Evolutionary conservation across 2,888 invertebrate species (phyloP), one percentile per base, ranked within the genome.

Genomic region (Volucella bombylans): DNA sequence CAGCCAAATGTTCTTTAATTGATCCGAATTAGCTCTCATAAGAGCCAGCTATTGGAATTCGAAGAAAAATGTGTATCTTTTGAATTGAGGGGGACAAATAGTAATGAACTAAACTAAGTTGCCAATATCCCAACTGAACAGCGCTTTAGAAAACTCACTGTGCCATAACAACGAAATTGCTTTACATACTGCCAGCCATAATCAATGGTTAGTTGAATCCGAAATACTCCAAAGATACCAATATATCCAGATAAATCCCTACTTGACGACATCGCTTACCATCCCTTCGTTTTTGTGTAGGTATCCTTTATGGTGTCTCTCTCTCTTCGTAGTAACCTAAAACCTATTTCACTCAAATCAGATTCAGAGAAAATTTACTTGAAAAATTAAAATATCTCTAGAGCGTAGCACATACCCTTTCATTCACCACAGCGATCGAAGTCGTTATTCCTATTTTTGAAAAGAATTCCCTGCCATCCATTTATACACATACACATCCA

Each of bases 391-490:
- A 41, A 41, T 43, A 57, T 57, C 57, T 41, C 11, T 15, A 15
- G 39, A 18, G 61, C 8, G 18, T 12, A 43, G 38, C n/a, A 10
- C 8, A 6, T 50, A 15, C 11, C 39, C 15, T 15, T 49, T 2
- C 50, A 11, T 52, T 52, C 15, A 50, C 23, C 61, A 68, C 62
- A 52, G 47, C 62, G 12, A 47, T 61, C 55, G 31, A 43, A 79
- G 23, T 69, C n/a, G 18, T 23, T 49, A 45, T 65, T 61, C 41
- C 49, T 65, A 52, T 64, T 65, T 57, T 38, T 10, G n/a, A 71
- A 52, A 59, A 23, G 23, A 11, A 52, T n/a, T 41, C 54, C 38
- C 55, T 57, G 6, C 15, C 62, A 54, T n/a, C 9, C 47, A 14
- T 52, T 9, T 47, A 2, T 4, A 54, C 11, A 8, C 43, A 47